Base-by-base conservation (phyloP, 2,797 vertebrate genomes). In the Pitangus sulphuratus region DNA sequence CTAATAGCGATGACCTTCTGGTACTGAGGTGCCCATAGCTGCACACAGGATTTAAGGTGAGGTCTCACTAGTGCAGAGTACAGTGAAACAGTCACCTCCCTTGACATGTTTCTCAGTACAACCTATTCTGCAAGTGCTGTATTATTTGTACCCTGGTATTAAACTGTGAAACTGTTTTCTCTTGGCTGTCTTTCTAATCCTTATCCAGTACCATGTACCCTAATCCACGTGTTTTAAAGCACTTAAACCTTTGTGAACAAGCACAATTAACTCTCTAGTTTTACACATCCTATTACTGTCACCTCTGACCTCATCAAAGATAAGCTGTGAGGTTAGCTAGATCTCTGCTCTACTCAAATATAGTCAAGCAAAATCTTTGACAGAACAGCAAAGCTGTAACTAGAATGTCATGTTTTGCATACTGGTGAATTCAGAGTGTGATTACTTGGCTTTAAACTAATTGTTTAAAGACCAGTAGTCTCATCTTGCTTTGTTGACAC, bases 41-140 rank as follows among this genome's bases (percentile, higher is more conserved):
- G n/a, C 64, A 16, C 8, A 15, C 4, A 51, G n/a, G 33, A n/a
- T 19, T 65, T 9, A 4, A 58, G 48, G 9, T 39, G 24, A 26
- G 31, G 22, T 47, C 1, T 0, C 3, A 12, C 4, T 16, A 25
- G 16, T 21, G 22, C 13, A 24, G 31, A 17, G 15, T 4, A 26
- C 54, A 56, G 18, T 15, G 19, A 6, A 14, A 30, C 24, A 39
- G 3, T 47, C 4, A 3, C 25, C 6, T 89, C 2, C 6, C 5
- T 76, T 3, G 1, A 20, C 4, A 1, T 39, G 7, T 69, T 84
- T 80, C 33, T 48, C 37, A 44, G 8, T 44, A 14, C 39, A 74
- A 16, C 11, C 37, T 81, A 0, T 74, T 91, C 42, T 74, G 35
- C 57, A 44, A 33, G 58, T 74, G 9, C 39, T 31, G 0, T 65